Evolutionary conservation across 2,888 invertebrate genomes (phyloP).

Genomic region (Parthenolecanium corni): DNA sequence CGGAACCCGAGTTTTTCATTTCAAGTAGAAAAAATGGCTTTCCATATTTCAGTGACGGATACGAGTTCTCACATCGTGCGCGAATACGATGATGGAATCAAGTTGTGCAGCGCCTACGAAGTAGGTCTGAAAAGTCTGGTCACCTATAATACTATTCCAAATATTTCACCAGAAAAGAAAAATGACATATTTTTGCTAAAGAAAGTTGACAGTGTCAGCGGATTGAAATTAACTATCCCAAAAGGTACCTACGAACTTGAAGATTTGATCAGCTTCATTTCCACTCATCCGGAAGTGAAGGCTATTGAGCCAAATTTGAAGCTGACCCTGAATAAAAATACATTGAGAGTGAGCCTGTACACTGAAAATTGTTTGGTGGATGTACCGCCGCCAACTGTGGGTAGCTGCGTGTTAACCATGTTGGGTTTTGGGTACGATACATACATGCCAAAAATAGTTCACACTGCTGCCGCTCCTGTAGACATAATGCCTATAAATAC

Average conservation of each 20-base stretch:
- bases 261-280: background rate
- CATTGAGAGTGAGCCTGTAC: too few relatives aligned
- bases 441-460: background rate
- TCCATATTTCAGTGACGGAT: background rate
- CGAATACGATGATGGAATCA: background rate
- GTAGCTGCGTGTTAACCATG: too few relatives aligned
- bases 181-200: background rate
- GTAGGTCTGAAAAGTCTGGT: conserved; percentile 2
- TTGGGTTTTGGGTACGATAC: background rate
- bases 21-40: background rate
- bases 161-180: background rate
- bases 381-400: too few relatives aligned
- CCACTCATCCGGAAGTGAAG: background rate
- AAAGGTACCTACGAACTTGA: background rate
- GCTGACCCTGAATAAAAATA: background rate
- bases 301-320: too few relatives aligned
- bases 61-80: background rate
- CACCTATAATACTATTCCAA: background rate
- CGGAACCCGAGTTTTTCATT: too few relatives aligned
- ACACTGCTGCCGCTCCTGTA: background rate
- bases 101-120: background rate
- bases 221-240: background rate
- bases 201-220: background rate
- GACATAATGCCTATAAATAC: background rate
- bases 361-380: too few relatives aligned